These are phyloP conservation scores for Poecile atricapillus DNA, from an alignment of 2,113 vertebrate species.

Conservation along the genomic window DNA sequence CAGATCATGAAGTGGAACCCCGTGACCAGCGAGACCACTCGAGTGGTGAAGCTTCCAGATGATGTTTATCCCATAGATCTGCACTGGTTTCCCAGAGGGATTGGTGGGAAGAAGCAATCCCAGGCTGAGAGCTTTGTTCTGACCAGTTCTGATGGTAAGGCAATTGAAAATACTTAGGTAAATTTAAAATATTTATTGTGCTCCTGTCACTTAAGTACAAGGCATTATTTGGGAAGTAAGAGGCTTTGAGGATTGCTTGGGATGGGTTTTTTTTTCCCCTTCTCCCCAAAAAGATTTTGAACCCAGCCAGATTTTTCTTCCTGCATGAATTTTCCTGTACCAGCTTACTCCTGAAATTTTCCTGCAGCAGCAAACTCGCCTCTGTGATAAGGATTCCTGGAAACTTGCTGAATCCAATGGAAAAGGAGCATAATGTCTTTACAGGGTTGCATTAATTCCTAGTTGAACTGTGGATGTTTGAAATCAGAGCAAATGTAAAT, in stretches of 20 bases:
- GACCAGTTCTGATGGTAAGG: constrained; percentile 92
- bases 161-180: neutral
- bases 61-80: constrained; percentile 89
- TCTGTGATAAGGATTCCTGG: constrained; percentile 9
- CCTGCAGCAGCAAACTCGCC: neutral
- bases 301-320: neutral
- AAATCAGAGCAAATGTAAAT: constrained; percentile 44
- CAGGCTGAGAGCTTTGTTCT: constrained; percentile 89
- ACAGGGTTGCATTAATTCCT: neutral
- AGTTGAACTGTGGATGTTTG: constrained; percentile 27
- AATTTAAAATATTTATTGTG: neutral
- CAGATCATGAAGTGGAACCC: constrained; percentile 93
- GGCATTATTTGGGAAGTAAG: neutral
- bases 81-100: constrained; percentile 91
- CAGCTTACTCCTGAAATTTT: neutral
- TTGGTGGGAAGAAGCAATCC: constrained; percentile 85
- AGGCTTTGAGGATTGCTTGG: neutral
- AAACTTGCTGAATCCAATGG: neutral
- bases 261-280: fast-evolving
- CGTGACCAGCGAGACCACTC: constrained; percentile 81
- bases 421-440: neutral
- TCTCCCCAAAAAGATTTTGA: neutral
- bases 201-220: too few relatives aligned
- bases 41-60: constrained; percentile 84
- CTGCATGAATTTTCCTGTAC: neutral